Evolutionary conservation across 2,888 invertebrate genomes (phyloP), one percentile per base, ranked within the genome.

Genomic region (Tetragnatha montana): DNA sequence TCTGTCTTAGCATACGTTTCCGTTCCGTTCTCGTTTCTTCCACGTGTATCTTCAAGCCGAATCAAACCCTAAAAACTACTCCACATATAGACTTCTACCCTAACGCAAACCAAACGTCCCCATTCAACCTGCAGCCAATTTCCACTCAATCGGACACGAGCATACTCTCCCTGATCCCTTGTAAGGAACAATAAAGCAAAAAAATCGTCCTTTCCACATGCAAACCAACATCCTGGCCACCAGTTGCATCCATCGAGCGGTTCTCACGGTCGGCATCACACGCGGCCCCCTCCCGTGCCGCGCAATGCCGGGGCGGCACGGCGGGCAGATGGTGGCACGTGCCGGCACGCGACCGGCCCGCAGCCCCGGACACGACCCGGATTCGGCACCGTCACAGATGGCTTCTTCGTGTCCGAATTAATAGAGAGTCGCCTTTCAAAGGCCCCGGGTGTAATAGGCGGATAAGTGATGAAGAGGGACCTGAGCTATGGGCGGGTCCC

Each of bases 181-280:
- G 35, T 4, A 35, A 35, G 35, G 35, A 35, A 35, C 35, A n/a
- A n/a, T n/a, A n/a, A n/a, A n/a, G n/a, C n/a, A 35, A 35, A 35
- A 35, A 35, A 1, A 35, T 35, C n/a, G 35, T 1, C 35, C 35
- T 35, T 35, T 35, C 35, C 35, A 35, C 35, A 35, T 35, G 35
- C 35, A 35, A 35, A 35, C 35, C 35, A 35, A 35, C 60, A 60
- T 17, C 17, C 60, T 17, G 12, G 8, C 60, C 12, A 60, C 60
- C 60, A 60, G 60, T 60, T 60, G 60, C 12, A 60, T 60, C 60
- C 17, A 7, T 35, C 50, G 12, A 19, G 19, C n/a, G 51, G 71
- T 85, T 85, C 85, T 85, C 85, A 85, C 85, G 85, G 78, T 78
- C 70, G n/a, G 60, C 68, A 76, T 78, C 79, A 71, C 85, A 17